Evolutionary conservation across 37 sponge, comb jelly and placozoan genomes (phyloP).

Genomic region (Agelas oroides): DNA sequence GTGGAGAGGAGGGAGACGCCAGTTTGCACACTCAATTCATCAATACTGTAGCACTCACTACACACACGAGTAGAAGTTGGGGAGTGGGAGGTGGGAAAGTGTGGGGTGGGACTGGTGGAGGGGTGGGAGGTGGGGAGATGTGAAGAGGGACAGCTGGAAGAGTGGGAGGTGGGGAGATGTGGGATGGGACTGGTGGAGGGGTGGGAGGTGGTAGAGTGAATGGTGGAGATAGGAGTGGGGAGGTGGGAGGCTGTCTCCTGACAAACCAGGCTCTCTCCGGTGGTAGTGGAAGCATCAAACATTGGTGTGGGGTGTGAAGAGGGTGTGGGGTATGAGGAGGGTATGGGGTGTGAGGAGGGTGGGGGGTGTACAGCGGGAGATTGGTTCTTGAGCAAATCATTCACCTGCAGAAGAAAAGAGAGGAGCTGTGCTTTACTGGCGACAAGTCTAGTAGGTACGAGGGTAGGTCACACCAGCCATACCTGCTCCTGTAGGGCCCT

Average conservation of each 20-base stretch:
- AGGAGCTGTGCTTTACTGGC: no score
- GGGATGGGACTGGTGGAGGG: background rate
- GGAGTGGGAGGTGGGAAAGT: no score
- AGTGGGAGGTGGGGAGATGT: no score
- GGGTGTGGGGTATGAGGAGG: background rate
- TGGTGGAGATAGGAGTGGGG: no score
- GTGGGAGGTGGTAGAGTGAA: no score
- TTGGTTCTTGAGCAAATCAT: background rate
- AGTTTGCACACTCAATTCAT: slow-evolving; percentile 11
- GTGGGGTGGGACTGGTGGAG: background rate
- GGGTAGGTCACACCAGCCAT: background rate
- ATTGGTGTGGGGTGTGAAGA: background rate
- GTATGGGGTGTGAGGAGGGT: background rate
- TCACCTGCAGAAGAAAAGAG: background rate
- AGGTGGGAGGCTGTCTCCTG: background rate
- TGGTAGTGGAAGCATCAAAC: slow-evolving; percentile 38
- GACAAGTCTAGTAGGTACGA: no score
- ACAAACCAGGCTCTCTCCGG: slow-evolving; percentile 31
- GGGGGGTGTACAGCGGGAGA: background rate
- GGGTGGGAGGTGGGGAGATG: background rate
- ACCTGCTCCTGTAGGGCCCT: slow-evolving; percentile 47
- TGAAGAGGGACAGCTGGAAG: no score
- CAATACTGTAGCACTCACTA: background rate
- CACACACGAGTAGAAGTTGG: background rate
- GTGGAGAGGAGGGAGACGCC: slow-evolving; percentile 13